Percentiles rank a stretch among this genome's conserved stretches.
These are phyloP conservation scores for Callosobruchus maculatus DNA, from an alignment of 2,888 invertebrate genomes.

Conservation along the genomic window DNA sequence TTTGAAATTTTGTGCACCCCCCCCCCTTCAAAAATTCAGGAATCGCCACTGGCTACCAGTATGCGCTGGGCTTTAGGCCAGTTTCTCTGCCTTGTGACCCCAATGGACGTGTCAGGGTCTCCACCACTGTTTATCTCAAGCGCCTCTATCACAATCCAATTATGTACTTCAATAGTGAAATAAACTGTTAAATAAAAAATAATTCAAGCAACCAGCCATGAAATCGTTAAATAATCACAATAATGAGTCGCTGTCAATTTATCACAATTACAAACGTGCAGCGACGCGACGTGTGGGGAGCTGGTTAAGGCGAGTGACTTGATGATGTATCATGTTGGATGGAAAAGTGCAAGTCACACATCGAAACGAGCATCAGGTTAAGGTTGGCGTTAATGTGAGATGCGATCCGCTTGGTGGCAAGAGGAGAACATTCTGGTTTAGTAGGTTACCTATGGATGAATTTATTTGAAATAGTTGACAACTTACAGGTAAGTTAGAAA, in stretches of 20 bases:
- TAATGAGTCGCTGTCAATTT: slow-evolving; percentile 32
- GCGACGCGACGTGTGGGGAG: slow-evolving; percentile 27
- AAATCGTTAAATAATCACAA: slow-evolving; percentile 32
- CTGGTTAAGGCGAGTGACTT: slow-evolving; percentile 26
- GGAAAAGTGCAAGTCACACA: slow-evolving; percentile 39
- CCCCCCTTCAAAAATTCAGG: too few species aligned
- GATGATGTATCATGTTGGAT: slow-evolving; percentile 31
- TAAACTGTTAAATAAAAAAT: background rate
- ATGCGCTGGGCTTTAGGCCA: too few species aligned
- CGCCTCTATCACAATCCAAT: background rate
- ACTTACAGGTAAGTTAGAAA: too few species aligned
- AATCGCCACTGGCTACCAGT: too few species aligned
- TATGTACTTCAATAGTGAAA: background rate
- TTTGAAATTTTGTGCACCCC: too few species aligned
- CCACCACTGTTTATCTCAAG: background rate
- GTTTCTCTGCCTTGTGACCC: too few species aligned
- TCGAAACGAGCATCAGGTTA: slow-evolving; percentile 28
- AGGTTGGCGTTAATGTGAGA: background rate
- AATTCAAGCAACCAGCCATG: slow-evolving; percentile 11
- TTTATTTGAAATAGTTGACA: too few species aligned
- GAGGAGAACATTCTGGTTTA: background rate
- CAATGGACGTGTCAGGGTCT: background rate
- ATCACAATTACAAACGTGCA: slow-evolving; percentile 34
- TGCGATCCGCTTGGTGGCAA: background rate
- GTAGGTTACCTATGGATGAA: background rate